phyloP scores from a whole-genome alignment of 2,888 invertebrate species.

The Polydrusus pterygomalis region DNA sequence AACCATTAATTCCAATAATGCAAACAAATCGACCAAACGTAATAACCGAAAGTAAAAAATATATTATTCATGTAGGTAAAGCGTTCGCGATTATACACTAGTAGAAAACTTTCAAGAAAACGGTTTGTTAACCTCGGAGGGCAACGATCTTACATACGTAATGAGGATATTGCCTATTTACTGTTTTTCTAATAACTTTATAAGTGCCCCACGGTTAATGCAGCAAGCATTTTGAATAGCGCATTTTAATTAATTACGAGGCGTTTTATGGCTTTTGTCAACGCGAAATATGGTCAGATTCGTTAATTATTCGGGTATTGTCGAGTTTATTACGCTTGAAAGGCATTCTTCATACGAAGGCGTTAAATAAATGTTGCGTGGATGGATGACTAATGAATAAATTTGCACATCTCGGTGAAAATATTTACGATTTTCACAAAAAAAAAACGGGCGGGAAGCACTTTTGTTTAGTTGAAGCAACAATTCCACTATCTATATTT shows the following conservation, averaged over 20 bases:
- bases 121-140: slow-evolving; percentile 56
- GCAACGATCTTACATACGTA: slow-evolving; percentile 53
- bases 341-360: not conserved
- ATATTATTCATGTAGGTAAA: slow-evolving; percentile 54
- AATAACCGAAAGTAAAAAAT: slow-evolving; percentile 54
- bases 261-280: slow-evolving; percentile 19
- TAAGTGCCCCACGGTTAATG: slow-evolving; percentile 30
- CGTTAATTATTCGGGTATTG: slow-evolving; percentile 10
- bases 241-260: slow-evolving; percentile 13
- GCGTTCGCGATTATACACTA: slow-evolving; percentile 53
- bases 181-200: slow-evolving; percentile 51
- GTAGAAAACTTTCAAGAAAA: slow-evolving; percentile 58
- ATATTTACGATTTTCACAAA: not conserved
- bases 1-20: slow-evolving; percentile 46
- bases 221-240: slow-evolving; percentile 21
- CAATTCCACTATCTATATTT: no score
- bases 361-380: not conserved
- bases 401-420: not conserved
- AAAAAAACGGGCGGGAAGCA: no score
- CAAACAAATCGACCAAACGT: slow-evolving; percentile 44
- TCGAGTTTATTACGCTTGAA: not conserved
- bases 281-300: slow-evolving; percentile 6
- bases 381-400: slow-evolving; percentile 9
- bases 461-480: no score
- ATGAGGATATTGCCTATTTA: slow-evolving; percentile 54